phyloP scores from a whole-genome alignment of 2,888 invertebrate genomes.

The Drosophila falleni region DNA sequence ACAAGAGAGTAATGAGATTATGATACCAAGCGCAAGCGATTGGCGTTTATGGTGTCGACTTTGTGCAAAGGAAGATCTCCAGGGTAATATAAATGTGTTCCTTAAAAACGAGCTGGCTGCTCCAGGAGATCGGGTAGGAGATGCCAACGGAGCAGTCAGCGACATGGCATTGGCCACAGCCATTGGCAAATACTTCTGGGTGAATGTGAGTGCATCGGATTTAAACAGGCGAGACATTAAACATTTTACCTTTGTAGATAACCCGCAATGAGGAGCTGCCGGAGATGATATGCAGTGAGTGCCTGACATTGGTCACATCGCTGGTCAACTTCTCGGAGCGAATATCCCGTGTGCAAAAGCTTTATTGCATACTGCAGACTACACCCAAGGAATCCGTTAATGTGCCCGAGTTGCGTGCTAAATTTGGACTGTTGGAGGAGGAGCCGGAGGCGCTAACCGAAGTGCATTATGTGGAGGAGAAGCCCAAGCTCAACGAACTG shows the following conservation, averaged over 20 bases:
- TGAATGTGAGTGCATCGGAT: slow-evolving; percentile 68
- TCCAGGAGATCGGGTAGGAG: slow-evolving; percentile 2
- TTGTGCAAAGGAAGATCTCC: slow-evolving; percentile 74
- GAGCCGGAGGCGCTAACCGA: slow-evolving; percentile 56
- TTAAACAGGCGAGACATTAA: background rate
- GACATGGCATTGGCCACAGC: slow-evolving; percentile 72
- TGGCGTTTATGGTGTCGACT: slow-evolving; percentile 80
- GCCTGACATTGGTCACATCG: slow-evolving; percentile 74
- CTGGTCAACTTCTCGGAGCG: slow-evolving; percentile 80
- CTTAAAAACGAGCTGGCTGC: slow-evolving; percentile 60
- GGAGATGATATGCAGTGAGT: slow-evolving; percentile 77
- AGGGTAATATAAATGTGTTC: slow-evolving; percentile 75
- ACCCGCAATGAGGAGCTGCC: slow-evolving; percentile 76
- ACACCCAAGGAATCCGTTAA: slow-evolving; percentile 33
- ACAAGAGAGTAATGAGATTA: slow-evolving; percentile 3
- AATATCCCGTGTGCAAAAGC: slow-evolving; percentile 79
- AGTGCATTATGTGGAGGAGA: slow-evolving; percentile 65
- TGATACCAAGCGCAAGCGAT: slow-evolving; percentile 15
- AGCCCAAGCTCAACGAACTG: slow-evolving; percentile 55
- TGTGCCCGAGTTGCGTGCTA: slow-evolving; percentile 56
- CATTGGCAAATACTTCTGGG: slow-evolving; percentile 80
- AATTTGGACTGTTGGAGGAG: slow-evolving; percentile 67
- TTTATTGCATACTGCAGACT: slow-evolving; percentile 74
- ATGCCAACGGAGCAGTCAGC: slow-evolving; percentile 1
- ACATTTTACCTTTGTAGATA: slow-evolving; percentile 54